These are phyloP conservation scores for Brachionus rubens DNA, from an alignment of 1,140 invertebrate genomes.

Conservation along the genomic window DNA sequence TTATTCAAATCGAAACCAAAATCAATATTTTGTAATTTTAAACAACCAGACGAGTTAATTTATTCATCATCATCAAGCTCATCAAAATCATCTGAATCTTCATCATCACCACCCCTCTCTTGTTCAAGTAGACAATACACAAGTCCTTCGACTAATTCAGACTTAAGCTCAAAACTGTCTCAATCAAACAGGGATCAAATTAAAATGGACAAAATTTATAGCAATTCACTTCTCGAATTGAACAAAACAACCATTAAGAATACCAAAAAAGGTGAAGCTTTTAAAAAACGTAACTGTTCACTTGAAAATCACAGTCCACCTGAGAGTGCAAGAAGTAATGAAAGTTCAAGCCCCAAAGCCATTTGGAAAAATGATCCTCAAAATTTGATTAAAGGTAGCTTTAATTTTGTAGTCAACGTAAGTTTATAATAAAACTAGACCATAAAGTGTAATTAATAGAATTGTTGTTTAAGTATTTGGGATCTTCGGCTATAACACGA, in stretches of 20 bases:
- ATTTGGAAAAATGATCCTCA: constrained; percentile 42
- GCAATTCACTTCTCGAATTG: not conserved
- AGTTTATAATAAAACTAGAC: not conserved
- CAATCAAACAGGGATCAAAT: not conserved
- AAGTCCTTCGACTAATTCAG: too few species aligned
- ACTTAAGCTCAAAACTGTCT: too few species aligned
- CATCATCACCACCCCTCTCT: not conserved
- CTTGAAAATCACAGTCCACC: not conserved
- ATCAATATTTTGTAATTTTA: not conserved
- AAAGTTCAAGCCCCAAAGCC: not conserved
- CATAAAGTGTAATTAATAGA: not conserved
- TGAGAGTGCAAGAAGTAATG: not conserved
- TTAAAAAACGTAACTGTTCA: not conserved
- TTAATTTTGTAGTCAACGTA: constrained; percentile 41
- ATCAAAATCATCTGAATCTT: not conserved
- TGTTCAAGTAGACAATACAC: constrained; percentile 12
- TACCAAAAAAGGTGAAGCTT: not conserved
- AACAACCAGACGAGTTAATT: constrained; percentile 21
- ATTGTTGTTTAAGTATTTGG: constrained; percentile 24
- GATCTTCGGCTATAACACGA: constrained; percentile 23
- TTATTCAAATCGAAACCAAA: constrained; percentile 3
- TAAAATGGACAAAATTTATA: constrained; percentile 22
- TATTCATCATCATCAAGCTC: constrained; percentile 23
- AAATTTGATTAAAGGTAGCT: constrained; percentile 32
- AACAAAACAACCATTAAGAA: not conserved